These are phyloP conservation scores for Trinorchestia longiramus DNA, from an alignment of 1,140 invertebrate genomes.

Conservation along the genomic window DNA sequence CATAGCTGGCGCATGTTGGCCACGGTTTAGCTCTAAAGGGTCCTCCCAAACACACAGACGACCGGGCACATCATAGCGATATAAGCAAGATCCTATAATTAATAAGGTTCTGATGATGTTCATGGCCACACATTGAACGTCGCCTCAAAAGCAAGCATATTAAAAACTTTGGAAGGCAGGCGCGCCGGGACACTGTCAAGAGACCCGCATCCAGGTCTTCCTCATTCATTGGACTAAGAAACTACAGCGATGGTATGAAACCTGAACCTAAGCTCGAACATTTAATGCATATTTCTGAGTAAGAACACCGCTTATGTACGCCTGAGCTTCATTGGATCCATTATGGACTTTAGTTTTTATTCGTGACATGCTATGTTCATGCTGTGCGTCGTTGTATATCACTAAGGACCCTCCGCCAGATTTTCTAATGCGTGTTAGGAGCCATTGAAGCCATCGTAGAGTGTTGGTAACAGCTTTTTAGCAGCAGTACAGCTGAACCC, in stretches of 20 bases:
- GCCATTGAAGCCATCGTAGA: constrained; percentile 26
- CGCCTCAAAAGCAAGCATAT: constrained; percentile 33
- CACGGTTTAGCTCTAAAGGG: constrained; percentile 22
- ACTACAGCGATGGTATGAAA: neutral
- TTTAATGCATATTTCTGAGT: neutral
- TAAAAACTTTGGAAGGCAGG: neutral
- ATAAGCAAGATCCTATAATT: constrained; percentile 53
- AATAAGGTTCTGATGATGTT: constrained; percentile 54
- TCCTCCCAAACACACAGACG: constrained; percentile 45
- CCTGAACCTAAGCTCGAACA: constrained; percentile 6
- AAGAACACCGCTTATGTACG: neutral
- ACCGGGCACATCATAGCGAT: constrained; percentile 39
- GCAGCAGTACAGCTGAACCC: neutral
- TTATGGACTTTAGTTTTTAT: neutral
- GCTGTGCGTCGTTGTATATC: neutral
- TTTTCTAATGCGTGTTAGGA: neutral
- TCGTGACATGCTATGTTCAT: neutral
- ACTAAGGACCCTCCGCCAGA: neutral
- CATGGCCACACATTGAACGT: constrained; percentile 41
- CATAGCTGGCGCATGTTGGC: constrained; percentile 38
- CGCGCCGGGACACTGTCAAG: neutral
- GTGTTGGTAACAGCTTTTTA: constrained; percentile 11
- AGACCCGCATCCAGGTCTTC: neutral
- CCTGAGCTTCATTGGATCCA: neutral
- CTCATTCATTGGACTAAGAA: neutral